Evolutionary conservation across 2,888 invertebrate species (phyloP).

Genomic region (Diloba caeruleocephala): DNA sequence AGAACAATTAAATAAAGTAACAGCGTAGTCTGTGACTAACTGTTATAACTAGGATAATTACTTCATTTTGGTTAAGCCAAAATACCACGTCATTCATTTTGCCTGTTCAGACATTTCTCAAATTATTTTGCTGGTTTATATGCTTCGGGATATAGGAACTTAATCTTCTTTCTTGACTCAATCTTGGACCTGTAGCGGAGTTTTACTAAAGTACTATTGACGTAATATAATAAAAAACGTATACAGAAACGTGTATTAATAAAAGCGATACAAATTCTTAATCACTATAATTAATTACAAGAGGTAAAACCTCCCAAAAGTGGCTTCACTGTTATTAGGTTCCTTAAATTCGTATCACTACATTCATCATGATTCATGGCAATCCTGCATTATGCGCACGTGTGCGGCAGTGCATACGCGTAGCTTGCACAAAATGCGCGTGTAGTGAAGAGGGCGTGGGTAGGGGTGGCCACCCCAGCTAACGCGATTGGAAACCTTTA

Average conservation of each 20-base stretch:
- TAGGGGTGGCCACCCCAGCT: conserved; percentile 66
- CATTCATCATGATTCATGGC: conserved; percentile 44
- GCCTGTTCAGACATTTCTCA: too few relatives aligned
- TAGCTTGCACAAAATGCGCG: conserved; percentile 68
- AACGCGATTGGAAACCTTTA: conserved; percentile 76
- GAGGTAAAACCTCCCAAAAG: conserved; percentile 16
- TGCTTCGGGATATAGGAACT: too few relatives aligned
- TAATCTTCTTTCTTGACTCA: too few relatives aligned
- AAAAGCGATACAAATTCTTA: conserved; percentile 2
- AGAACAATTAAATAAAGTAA: too few relatives aligned
- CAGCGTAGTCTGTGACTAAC: too few relatives aligned
- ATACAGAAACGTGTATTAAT: background rate
- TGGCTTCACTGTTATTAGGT: conserved; percentile 25
- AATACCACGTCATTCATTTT: too few relatives aligned
- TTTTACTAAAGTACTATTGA: too few relatives aligned
- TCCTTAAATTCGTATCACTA: conserved; percentile 33
- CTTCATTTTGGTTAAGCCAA: too few relatives aligned
- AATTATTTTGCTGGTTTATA: too few relatives aligned
- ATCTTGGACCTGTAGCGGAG: too few relatives aligned
- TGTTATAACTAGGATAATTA: too few relatives aligned
- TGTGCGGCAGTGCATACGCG: conserved; percentile 56
- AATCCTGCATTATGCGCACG: conserved; percentile 62
- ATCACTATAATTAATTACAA: conserved; percentile 11
- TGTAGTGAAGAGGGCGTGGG: conserved; percentile 61
- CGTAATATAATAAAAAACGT: too few relatives aligned